Conservation (phyloP, 2,113 vertebrate genomes). For the Pachycephala philippinensis region DNA sequence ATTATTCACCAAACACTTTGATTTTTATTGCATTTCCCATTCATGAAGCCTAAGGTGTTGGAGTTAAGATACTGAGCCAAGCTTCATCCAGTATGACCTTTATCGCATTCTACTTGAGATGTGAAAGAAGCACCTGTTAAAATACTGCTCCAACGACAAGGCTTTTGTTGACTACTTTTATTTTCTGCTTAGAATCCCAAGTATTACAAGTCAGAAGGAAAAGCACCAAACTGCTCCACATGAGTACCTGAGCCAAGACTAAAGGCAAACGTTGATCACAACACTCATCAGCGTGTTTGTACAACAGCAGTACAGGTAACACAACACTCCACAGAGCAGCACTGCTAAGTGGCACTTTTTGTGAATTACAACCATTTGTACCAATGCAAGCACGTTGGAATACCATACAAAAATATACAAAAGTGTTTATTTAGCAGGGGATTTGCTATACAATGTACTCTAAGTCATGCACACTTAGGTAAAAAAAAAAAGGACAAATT, state of each 20-base stretch:
- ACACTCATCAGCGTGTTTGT: background rate
- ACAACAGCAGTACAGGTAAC: slow-evolving; percentile 13
- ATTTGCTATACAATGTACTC: slow-evolving; percentile 1
- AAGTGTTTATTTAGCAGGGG: background rate
- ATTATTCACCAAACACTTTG: background rate
- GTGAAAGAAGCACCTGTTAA: background rate
- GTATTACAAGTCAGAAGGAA: slow-evolving; percentile 46
- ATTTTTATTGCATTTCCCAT: background rate
- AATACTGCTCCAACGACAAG: slow-evolving; percentile 10
- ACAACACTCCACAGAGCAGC: background rate
- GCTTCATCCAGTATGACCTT: background rate
- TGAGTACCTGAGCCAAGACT: slow-evolving; percentile 70
- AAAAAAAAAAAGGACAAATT: background rate
- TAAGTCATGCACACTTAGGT: slow-evolving; percentile 6
- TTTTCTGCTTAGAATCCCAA: slow-evolving; percentile 60
- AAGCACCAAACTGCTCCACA: slow-evolving; percentile 67
- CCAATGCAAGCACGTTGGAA: slow-evolving; percentile 9
- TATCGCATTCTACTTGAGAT: background rate
- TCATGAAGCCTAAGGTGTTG: background rate
- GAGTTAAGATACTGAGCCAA: background rate
- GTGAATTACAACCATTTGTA: slow-evolving; percentile 40
- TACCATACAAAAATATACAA: slow-evolving; percentile 33
- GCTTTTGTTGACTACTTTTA: slow-evolving; percentile 56
- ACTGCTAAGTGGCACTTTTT: slow-evolving; percentile 46
- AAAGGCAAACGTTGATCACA: slow-evolving; percentile 42